Evolutionary conservation across 2,888 invertebrate genomes (phyloP), one percentile per base, ranked within the genome.

Genomic region (Toxonevra muliebris): DNA sequence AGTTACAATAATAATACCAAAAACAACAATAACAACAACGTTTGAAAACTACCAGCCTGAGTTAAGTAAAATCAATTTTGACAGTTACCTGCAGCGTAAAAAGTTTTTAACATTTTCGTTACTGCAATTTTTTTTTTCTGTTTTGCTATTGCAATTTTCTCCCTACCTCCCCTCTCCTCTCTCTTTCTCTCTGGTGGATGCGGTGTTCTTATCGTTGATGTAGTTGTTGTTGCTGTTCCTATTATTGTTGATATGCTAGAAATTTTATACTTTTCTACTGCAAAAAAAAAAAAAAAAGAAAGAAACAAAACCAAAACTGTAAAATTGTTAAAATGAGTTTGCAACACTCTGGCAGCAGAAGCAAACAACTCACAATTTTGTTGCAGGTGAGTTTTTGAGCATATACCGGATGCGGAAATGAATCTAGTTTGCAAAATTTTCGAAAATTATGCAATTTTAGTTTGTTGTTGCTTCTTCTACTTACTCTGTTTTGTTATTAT

Each of bases 31-130:
- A 43, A n/a, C 11, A 15, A 7, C 19, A 15, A 53, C 19, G 53
- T 12, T 10, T 7, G 1, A 20, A 53, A 20, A 30, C 30, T 12
- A 13, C 7, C 19, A 10, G 19, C 15, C 17, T 58, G 76, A 79
- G 79, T 77, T 79, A 79, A 80, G 77, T 76, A 77, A 78, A 81
- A 81, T 81, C 82, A 81, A 81, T 79, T 81, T 73, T 81, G 82
- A 82, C 81, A 77, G 80, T 81, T 80, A 80, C 82, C 82, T 82
- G 82, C 80, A 82, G 76, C 76, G 76, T 62, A 66, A 73, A 74
- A 79, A 79, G 71, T 76, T 75, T 53, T 19, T 17, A 53, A 53
- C n/a, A 17, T 53, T 53, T 19, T 15, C 48, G 48, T 12, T 53
- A 53, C 17, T n/a, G n/a, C n/a, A n/a, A n/a, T n/a, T n/a, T 30